Evolutionary conservation across 37 sponge, comb jelly and placozoan genomes (phyloP), one percentile per base, ranked within the genome.

Genomic region (Mnemiopsis leidyi): DNA sequence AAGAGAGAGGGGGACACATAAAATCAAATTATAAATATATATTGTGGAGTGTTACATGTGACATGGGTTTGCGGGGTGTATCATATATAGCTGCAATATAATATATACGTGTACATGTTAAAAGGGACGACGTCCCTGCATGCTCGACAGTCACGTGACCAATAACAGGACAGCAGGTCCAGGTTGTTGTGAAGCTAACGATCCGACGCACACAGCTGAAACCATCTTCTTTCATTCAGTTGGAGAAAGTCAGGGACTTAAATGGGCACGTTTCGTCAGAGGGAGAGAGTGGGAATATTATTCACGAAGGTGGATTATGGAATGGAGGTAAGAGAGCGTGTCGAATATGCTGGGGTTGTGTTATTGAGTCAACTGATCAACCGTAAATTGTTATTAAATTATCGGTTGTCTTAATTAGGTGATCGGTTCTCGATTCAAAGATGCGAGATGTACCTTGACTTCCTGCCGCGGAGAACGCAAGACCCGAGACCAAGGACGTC

Each of bases 11-110:
- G 30, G 30, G 75, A 71, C 30, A 71, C 3, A 71, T n/a, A 28
- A 28, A 71, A 71, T 29, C 3, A 71, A 71, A 71, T 71, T n/a
- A 71, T 71, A 71, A 71, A 28, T 71, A 71, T 21, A 67, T 48
- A 48, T 48, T 48, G 61, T 48, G 61, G 61, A 48, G 61, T 48
- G 61, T 48, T 48, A 13, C 13, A 13, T 48, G 61, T 48, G 61
- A 48, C 13, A 48, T 18, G 13, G 61, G n/a, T n/a, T 48, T 5
- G 61, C 5, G 61, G 61, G 61, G 61, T 48, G 61, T 48, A n/a
- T n/a, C n/a, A n/a, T n/a, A n/a, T n/a, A 48, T 5, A 48, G 61
- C 61, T 5, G 61, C n/a, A n/a, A n/a, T n/a, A n/a, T n/a, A n/a
- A n/a, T n/a, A n/a, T n/a, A n/a, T n/a, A n/a, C 13, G 61, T 48